Evolutionary conservation across 1,140 invertebrate species (phyloP), one percentile per base, ranked within the genome.

Genomic region (Brachionus angularis): DNA sequence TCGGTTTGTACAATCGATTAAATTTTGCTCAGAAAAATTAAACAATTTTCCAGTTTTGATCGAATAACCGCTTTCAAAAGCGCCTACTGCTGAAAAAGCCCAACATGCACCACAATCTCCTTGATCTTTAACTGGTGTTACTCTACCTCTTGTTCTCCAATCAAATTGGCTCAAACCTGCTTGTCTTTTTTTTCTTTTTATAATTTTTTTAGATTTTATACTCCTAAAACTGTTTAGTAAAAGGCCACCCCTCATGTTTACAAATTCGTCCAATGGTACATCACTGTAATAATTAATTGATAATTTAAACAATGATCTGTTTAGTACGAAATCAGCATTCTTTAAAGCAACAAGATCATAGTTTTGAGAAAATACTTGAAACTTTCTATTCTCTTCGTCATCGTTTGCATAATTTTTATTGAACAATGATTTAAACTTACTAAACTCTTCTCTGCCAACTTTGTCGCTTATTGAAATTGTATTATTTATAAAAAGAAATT

Each of bases 141-240:
- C 92, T 74, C 91, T 93, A 31, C 79, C 80, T 77, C 85, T 88
- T 1, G 96, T 78, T 75, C 93, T 87, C 93, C 93, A 96, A 82
- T 96, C 92, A 50, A 71, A 50, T 67, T 27, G 23, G 21, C 33
- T 18, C 2, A 58, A 39, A 23, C 39, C 33, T 12, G 8, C 23
- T 18, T 23, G 21, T 16, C 5, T 58, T 58, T 23, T 23, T 3
- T 23, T 39, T 58, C 36, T 58, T 58, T 58, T 18, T 2, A 42
- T 3, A 14, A 7, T 14, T 14, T 14, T 14, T 42, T 12, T 18
- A 18, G 18, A 21, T 21, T 12, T n/a, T n/a, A n/a, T n/a, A n/a
- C 21, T 3, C 2, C 33, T 12, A 58, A 10, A 12, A 33, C 33
- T 39, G 8, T 34, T n/a, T n/a, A n/a, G n/a, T n/a, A n/a, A n/a